These are phyloP conservation scores for Zoanthus sociatus DNA, from an alignment of 92 coral and sea anemone species.

Conservation along the genomic window DNA sequence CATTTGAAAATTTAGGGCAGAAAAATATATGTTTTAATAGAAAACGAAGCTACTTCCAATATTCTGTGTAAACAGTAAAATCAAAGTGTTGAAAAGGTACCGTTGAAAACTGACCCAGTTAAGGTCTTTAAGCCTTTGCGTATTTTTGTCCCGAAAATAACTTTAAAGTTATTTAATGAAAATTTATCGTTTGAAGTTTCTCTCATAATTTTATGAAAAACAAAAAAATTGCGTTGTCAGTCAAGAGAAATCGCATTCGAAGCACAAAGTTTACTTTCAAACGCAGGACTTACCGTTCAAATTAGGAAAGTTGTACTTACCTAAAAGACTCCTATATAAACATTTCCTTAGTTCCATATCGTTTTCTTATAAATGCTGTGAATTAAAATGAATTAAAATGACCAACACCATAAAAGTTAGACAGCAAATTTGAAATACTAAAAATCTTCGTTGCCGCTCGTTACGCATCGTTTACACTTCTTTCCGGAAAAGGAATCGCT, in stretches of 20 bases:
- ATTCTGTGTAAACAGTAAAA: not conserved
- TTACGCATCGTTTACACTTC: constrained; percentile 17
- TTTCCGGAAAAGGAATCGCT: not conserved
- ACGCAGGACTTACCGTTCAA: not conserved
- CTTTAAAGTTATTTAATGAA: not conserved
- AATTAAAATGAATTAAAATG: not conserved
- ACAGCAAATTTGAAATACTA: not conserved
- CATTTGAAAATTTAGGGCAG: not conserved
- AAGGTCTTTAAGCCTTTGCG: not conserved
- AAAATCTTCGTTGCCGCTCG: constrained; percentile 20
- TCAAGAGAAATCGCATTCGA: constrained; percentile 2
- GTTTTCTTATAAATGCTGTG: not conserved
- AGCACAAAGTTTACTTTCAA: not conserved
- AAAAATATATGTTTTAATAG: not conserved
- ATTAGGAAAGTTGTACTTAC: not conserved
- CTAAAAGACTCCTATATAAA: not conserved
- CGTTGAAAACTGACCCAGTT: not conserved
- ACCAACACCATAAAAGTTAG: not conserved
- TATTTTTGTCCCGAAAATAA: not conserved
- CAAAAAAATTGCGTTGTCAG: not conserved
- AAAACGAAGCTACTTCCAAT: not conserved
- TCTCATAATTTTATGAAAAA: not conserved
- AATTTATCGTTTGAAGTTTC: not conserved
- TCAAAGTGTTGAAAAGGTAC: not conserved
- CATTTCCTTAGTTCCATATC: not conserved